phyloP scores from a whole-genome alignment of 1,140 invertebrate genomes.

The Lanistes nyassanus region DNA sequence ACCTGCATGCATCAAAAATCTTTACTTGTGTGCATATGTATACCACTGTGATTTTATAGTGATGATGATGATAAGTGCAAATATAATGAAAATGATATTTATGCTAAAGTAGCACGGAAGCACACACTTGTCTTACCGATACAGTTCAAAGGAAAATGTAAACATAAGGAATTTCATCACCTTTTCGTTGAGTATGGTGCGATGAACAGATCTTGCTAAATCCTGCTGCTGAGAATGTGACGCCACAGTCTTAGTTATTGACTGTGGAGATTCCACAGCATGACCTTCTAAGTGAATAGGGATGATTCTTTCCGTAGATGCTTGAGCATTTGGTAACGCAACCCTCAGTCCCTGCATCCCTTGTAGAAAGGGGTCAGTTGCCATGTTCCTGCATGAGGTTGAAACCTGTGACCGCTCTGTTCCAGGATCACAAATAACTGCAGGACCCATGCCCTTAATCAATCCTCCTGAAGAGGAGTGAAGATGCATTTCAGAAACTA shows the following conservation, averaged over 20 bases:
- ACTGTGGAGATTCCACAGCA: not conserved
- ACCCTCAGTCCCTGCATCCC: slow-evolving; percentile 10
- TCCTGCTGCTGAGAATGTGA: not conserved
- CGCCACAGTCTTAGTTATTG: not conserved
- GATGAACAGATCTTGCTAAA: not conserved
- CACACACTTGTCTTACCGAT: too few species aligned
- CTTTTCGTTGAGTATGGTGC: not conserved
- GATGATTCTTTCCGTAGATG: slow-evolving; percentile 14
- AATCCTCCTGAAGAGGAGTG: slow-evolving; percentile 16
- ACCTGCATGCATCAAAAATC: too few species aligned
- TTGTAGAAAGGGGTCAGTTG: not conserved
- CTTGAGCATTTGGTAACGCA: slow-evolving; percentile 12
- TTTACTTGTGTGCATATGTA: too few species aligned
- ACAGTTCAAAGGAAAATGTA: not conserved
- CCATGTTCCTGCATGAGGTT: not conserved
- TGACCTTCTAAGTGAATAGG: slow-evolving; percentile 24
- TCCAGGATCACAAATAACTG: slow-evolving; percentile 20
- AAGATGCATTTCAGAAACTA: not conserved
- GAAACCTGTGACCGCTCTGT: not conserved
- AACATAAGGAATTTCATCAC: not conserved
- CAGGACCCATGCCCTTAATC: slow-evolving; percentile 23
- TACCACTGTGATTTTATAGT: too few species aligned
- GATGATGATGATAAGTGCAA: too few species aligned
- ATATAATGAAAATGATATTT: too few species aligned
- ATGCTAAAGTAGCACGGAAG: too few species aligned